phyloP scores from a whole-genome alignment of 2,797 vertebrate genomes.

The Lepilemur ruficaudatus region DNA sequence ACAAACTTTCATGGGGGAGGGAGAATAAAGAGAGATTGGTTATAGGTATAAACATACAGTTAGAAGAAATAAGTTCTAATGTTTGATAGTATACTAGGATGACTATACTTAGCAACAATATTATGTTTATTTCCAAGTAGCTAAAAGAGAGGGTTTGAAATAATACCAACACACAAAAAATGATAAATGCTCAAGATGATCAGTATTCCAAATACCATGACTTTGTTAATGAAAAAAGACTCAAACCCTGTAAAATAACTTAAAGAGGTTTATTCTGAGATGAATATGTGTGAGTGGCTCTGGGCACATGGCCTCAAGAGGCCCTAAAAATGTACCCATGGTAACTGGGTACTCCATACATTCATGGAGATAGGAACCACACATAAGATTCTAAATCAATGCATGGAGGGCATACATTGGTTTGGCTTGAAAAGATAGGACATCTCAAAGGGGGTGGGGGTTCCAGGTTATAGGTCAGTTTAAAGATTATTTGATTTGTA shows the following conservation, averaged over 20 bases:
- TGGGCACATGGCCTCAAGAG: neutral
- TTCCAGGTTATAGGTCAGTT: neutral
- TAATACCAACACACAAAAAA: neutral
- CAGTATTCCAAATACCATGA: neutral
- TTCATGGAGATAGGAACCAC: neutral
- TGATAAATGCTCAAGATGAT: neutral
- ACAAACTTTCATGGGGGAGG: neutral
- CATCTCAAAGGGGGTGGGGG: neutral
- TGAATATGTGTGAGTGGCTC: neutral
- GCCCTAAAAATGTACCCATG: neutral
- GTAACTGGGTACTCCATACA: neutral
- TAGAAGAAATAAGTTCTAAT: neutral
- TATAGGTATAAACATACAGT: neutral
- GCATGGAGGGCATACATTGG: neutral
- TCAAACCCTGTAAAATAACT: neutral
- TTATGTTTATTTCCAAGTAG: neutral
- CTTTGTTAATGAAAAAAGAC: neutral
- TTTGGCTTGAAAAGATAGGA: neutral
- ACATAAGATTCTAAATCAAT: neutral
- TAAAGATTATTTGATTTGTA: neutral
- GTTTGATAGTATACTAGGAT: neutral
- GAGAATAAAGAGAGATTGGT: neutral
- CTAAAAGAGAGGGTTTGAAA: neutral
- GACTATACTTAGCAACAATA: neutral
- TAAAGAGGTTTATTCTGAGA: neutral